Evolutionary conservation across 2,113 vertebrate genomes (phyloP), one percentile per base, ranked within the genome.

Genomic region (Nothoprocta pentlandii): DNA sequence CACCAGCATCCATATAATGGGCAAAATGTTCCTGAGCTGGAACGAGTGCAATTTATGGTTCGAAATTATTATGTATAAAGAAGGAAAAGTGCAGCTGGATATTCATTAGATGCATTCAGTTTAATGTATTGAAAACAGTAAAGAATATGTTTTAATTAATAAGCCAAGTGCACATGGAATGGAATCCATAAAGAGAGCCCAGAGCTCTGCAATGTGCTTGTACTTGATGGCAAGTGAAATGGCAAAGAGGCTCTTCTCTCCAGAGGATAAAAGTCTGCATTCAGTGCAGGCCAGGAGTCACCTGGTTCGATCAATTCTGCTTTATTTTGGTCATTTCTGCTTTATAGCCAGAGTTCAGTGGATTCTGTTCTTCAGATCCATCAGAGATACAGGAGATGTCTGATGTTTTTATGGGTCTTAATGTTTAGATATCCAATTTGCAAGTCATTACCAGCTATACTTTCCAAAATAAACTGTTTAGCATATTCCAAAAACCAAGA

Each of bases 121-220:
- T 89, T 91, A 89, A 81, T 41, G 62, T 93, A 96, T 64, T 92
- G 88, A 95, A 96, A 95, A 90, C 76, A 85, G 87, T 93, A 92
- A 96, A 96, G 85, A 95, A 92, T 93, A 85, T 70, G 81, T 94
- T 95, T 96, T 94, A 94, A 96, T 96, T 95, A 96, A 89, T 94
- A 92, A 95, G 53, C 17, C 61, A 77, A 83, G 46, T 41, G 90
- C 80, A 90, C 64, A 41, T 92, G 88, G 80, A 42, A 25, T 66
- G 67, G 78, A 89, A 91, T 92, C 66, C 6, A 46, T 62, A 63
- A n/a, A 82, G 82, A 80, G 59, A 63, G 17, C 39, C 21, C 75
- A 47, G 73, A 74, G 58, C 54, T 61, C 62, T 80, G 85, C 26
- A 32, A 64, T 7, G 12, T 32, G 80, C 39, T 61, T 0, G 5